These are phyloP conservation scores for Zapus hudsonius DNA, from an alignment of 2,113 vertebrate genomes.

Conservation along the genomic window DNA sequence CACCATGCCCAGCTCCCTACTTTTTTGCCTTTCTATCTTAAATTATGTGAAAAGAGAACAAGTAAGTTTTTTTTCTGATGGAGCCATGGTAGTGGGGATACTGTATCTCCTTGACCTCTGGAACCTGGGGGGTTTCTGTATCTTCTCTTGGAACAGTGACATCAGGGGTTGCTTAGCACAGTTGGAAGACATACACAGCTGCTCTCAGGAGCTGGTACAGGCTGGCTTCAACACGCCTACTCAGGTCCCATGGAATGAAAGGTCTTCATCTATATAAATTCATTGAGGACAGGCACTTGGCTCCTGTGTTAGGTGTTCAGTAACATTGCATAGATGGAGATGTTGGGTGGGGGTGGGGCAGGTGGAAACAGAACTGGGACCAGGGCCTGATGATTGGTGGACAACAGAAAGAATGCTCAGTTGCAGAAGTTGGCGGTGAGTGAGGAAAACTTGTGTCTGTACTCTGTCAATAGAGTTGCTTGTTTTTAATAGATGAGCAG, in stretches of 20 bases:
- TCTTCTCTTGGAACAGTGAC: neutral
- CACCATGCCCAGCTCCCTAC: too few relatives aligned
- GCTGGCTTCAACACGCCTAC: neutral
- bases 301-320: neutral
- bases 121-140: neutral
- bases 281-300: neutral
- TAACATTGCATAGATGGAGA: neutral
- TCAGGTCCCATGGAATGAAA: accelerated
- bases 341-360: neutral
- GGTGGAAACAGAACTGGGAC: neutral
- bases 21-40: neutral
- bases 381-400: too few relatives aligned
- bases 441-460: too few relatives aligned
- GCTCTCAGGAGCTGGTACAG: neutral
- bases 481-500: conserved; percentile 92
- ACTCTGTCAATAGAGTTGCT: neutral
- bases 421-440: too few relatives aligned
- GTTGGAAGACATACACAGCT: neutral
- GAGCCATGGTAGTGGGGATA: neutral
- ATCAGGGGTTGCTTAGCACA: neutral
- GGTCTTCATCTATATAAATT: neutral
- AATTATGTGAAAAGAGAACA: neutral
- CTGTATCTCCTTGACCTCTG: neutral
- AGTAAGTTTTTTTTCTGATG: neutral
- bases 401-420: neutral